Conservation (phyloP, 2,888 invertebrate genomes). For the Rhagonycha lutea region DNA sequence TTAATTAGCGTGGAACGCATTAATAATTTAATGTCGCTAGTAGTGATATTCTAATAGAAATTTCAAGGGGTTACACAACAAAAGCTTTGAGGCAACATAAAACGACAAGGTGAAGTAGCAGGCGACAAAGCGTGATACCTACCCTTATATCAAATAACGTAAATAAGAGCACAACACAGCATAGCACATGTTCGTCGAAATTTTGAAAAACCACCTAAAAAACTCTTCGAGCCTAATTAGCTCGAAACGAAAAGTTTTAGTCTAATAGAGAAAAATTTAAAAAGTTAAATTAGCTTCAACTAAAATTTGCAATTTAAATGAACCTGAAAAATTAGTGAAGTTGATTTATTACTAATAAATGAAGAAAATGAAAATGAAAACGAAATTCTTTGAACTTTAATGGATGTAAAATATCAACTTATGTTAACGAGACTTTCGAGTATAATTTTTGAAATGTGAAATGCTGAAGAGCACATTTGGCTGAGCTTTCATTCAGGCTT, state of each 20-base stretch:
- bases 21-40: background rate
- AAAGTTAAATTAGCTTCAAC: background rate
- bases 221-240: background rate
- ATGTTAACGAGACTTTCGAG: background rate
- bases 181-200: background rate
- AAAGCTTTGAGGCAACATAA: slow-evolving; percentile 6
- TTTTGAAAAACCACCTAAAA: background rate
- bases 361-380: background rate
- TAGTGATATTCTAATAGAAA: slow-evolving; percentile 3
- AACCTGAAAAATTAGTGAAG: background rate
- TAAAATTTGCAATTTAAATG: slow-evolving; percentile 2
- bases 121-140: slow-evolving; percentile 15
- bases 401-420: background rate
- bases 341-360: background rate
- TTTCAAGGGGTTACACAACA: background rate
- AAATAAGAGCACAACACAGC: slow-evolving; percentile 14
- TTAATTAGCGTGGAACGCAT: background rate
- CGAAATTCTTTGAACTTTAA: background rate
- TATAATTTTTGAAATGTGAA: background rate
- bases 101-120: slow-evolving; percentile 10
- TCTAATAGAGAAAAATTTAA: background rate
- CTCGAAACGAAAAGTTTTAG: background rate
- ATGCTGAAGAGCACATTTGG: background rate
- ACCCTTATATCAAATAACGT: slow-evolving; percentile 13
- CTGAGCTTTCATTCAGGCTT: background rate